phyloP scores from a whole-genome alignment of 2,797 vertebrate genomes.

The Labeo calbasu region DNA sequence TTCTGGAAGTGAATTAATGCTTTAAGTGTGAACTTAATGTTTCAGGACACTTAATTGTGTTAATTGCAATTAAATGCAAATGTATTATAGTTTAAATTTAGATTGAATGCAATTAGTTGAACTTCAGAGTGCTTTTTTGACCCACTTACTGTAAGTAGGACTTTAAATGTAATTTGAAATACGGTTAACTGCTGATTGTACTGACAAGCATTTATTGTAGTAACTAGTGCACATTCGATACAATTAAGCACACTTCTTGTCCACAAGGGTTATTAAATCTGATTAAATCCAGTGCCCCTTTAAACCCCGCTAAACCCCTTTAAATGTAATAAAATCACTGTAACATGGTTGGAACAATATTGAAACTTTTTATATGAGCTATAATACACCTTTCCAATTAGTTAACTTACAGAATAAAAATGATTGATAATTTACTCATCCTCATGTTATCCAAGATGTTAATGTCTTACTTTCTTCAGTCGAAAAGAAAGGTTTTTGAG shows the following conservation, averaged over 20 bases:
- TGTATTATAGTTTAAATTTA: neutral
- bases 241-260: neutral
- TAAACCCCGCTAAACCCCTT: neutral
- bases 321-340: neutral
- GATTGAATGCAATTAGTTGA: neutral
- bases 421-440: no score
- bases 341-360: neutral
- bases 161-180: slow-evolving; percentile 2
- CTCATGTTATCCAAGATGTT: no score
- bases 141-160: neutral
- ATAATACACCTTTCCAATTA: neutral
- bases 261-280: neutral
- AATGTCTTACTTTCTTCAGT: no score
- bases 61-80: neutral
- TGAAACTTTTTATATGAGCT: neutral
- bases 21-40: neutral
- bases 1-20: no score
- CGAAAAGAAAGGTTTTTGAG: no score
- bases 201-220: neutral
- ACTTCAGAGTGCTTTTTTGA: neutral
- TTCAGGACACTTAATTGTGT: neutral
- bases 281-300: neutral
- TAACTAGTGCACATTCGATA: neutral
- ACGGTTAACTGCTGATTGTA: neutral
- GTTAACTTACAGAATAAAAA: no score